Base-by-base conservation (phyloP, 2,888 invertebrate species). In the Uloborus plumipes region DNA sequence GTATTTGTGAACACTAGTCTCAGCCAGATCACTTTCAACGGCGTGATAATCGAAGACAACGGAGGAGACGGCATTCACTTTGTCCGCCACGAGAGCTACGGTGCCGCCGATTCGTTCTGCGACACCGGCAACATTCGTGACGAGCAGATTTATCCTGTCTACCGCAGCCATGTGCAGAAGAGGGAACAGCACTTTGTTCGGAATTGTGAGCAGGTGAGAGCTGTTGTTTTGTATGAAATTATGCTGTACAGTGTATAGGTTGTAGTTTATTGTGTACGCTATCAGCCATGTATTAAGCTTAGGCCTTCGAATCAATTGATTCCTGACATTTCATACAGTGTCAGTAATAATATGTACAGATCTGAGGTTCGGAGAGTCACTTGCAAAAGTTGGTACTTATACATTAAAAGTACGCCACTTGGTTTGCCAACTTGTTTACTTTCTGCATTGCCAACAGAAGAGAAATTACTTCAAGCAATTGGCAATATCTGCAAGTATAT, bases 31-130 rank as follows among this genome's bases (percentile, higher is more conserved):
- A 92, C 93, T 86, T 91, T 98, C 72, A 93, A 94, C 85, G 93
- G 93, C 86, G 94, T 95, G 87, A 90, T 92, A 64, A 91, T 98
- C 16, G 92, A 92, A 85, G 94, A 94, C 86, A 98, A 98, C 89
- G 95, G 94, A 7, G 97, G 94, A 0, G 97, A 98, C 89, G 98
- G 98, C 39, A 90, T 98, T 72, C 93, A 94, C 89, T 97, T 94
- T 88, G 92, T 95, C 18, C 93, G 94, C 73, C 94, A 94, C 87
- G 95, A 96, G 89, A 92, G 93, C 16, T 84, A 86, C 53, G 77
- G 76, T 14, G 83, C 81, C 15, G 69, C 80, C 13, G 67, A 85
- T 86, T 96, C 96, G 88, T 93, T 97, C 86, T 97, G 97, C 89
- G 94, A 94, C 1, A 91, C 95, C 72, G 94, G 96, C 0, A 94